Base-by-base conservation (phyloP, 1,140 invertebrate genomes). In the Nasonia giraulti region DNA sequence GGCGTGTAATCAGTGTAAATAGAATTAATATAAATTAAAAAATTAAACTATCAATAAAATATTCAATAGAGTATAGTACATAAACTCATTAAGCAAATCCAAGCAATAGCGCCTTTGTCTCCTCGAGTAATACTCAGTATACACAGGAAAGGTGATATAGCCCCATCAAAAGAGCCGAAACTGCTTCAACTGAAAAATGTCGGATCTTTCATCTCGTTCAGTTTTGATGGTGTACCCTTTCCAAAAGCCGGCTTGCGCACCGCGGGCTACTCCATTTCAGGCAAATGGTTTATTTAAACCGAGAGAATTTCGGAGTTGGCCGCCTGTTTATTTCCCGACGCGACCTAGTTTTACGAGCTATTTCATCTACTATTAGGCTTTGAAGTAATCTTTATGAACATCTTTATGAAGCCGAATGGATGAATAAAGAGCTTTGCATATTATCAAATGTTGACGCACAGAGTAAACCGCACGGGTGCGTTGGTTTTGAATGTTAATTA, bases 241-340 rank as follows among this genome's bases (percentile, higher is more conserved):
- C 55, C 1, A 62, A 62, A n/a, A n/a, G 55, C 20, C 17, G 55
- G 14, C 17, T 62, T 62, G 55, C 6, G 50, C n/a, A 31, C 2
- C 14, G 47, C 12, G 23, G 27, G 7, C 4, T 27, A 31, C 47
- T 77, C 23, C 75, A 55, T 55, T 77, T 55, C 27, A 31, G 2
- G 33, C 31, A 78, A 78, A 33, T 66, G 50, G 76, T 78, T 62
- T 78, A 78, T 78, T 78, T 78, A 66, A 47, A 66, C 1, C 50
- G 11, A 78, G 55, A 20, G 27, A 62, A 66, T 62, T 37, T 77
- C 12, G 20, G 55, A 76, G 44, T 12, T 20, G 2, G 8, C 74
- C 23, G 40, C 44, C 20, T 23, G 75, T 55, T 77, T 55, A 62
- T 55, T 55, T 77, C 27, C 44, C 7, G 20, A 20, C 17, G 47